Conservation (phyloP, 2,113 vertebrate species). For the Progne subis region DNA sequence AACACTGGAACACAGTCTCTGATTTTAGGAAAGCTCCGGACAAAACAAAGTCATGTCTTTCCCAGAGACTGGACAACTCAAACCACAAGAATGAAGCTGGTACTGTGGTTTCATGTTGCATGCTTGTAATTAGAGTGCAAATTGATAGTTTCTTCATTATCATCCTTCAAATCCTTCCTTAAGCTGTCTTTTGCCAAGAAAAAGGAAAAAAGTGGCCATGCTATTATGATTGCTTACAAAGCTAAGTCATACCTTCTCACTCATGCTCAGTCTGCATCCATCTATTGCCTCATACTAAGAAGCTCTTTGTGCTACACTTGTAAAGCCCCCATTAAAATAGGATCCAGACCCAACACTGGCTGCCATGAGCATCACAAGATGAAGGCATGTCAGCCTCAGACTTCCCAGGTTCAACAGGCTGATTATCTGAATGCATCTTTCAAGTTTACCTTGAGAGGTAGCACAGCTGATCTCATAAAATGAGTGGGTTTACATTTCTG, state of each 20-base stretch:
- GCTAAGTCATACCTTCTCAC: background rate
- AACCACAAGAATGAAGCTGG: background rate
- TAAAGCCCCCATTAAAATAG: background rate
- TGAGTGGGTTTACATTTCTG: fast-evolving
- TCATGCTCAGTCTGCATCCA: background rate
- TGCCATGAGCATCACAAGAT: background rate
- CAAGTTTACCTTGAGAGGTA: background rate
- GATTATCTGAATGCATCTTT: background rate
- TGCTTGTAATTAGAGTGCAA: conserved; percentile 16
- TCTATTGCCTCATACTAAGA: background rate
- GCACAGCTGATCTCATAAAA: background rate
- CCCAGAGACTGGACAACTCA: background rate
- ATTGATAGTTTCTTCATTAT: background rate
- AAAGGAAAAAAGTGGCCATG: background rate
- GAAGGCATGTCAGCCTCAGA: background rate
- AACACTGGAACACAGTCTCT: background rate
- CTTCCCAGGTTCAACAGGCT: background rate
- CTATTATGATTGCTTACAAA: background rate
- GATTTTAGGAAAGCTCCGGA: background rate
- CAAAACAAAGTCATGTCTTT: background rate
- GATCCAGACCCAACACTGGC: background rate
- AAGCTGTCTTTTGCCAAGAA: background rate
- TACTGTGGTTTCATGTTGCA: background rate
- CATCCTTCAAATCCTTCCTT: conserved; percentile 12
- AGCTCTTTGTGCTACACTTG: background rate